Percentiles rank a stretch among this genome's conserved stretches.
These are phyloP conservation scores for Harpagifer antarcticus DNA, from an alignment of 2,797 vertebrate genomes.

Conservation along the genomic window DNA sequence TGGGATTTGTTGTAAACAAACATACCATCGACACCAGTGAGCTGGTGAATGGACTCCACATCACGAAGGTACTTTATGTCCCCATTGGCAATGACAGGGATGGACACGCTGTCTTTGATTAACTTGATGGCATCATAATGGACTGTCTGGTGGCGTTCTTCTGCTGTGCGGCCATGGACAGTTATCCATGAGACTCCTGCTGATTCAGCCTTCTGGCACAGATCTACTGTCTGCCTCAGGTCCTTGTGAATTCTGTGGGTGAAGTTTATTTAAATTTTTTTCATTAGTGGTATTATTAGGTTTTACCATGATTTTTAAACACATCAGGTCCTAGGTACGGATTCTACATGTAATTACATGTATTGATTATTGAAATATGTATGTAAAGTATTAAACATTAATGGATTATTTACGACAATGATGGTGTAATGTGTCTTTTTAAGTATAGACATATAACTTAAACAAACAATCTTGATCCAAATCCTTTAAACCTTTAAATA, in stretches of 20 bases:
- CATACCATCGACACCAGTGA: conserved; percentile 94
- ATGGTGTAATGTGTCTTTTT: too few species aligned
- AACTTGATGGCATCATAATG: conserved; percentile 95
- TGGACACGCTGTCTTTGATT: conserved; percentile 92
- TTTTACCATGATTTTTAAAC: not conserved
- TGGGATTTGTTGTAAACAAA: conserved; percentile 3
- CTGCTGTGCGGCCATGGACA: conserved; percentile 92
- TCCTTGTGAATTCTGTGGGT: conserved; percentile 92
- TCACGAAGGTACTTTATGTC: conserved; percentile 93
- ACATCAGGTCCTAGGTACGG: not conserved
- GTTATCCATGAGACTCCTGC: conserved; percentile 97
- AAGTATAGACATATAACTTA: too few species aligned
- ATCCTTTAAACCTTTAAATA: too few species aligned
- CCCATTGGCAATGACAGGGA: conserved; percentile 95
- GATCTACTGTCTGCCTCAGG: conserved; percentile 91
- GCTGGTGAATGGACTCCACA: conserved; percentile 87
- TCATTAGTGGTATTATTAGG: not conserved
- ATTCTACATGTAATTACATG: not conserved
- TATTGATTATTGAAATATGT: not conserved
- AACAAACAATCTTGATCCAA: too few species aligned
- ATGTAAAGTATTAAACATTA: too few species aligned
- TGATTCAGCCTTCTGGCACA: conserved; percentile 95
- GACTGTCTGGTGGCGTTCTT: conserved; percentile 96
- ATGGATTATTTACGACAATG: too few species aligned
- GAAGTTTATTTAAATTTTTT: not conserved